Evolutionary conservation across 2,888 invertebrate genomes (phyloP), one percentile per base, ranked within the genome.

Genomic region (Suillia variegata): DNA sequence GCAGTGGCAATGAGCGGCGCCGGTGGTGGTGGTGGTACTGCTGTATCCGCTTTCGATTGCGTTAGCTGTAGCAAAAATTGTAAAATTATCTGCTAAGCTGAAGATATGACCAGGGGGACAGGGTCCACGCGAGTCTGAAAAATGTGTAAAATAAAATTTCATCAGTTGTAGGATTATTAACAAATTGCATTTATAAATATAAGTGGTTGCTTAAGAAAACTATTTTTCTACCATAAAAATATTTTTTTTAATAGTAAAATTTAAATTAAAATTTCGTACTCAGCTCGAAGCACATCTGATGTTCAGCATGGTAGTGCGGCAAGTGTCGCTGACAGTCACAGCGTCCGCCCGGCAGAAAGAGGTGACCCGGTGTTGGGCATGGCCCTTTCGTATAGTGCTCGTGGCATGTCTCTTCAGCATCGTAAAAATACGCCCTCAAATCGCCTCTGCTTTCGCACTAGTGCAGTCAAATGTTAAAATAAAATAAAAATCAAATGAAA

Each of bases 301-400:
- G 90, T 0, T 83, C 83, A 42, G 86, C 85, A 71, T 93, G 87
- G 76, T 89, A 93, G 73, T 94, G 92, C 1, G 92, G 91, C 66
- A 93, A 77, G 65, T 87, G 85, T 0, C 83, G 70, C 67, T 88
- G 85, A 72, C 94, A 94, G 54, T 90, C 92, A 70, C 94, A 94
- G 20, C 82, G 85, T 1, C 87, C 85, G 15, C 86, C 85, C 0
- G 93, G 93, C 54, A 93, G 81, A 80, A 92, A 93, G 56, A 94
- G 82, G 76, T 90, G 87, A 0, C 94, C 94, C 6, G 84, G 85
- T 66, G 88, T 87, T 58, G 87, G 86, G 74, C 94, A 94, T 0
- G 93, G 93, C 0, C 94, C 94, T 65, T 86, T 85, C 0, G 92
- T 90, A 79, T 89, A 93, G 75, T 92, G 91, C 66, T 91, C 89